A percentile compares a stretch with the other conserved stretches of the same genome.
Evolutionary conservation across 1,140 invertebrate species (phyloP).

Genomic region (Drosophila melanica): DNA sequence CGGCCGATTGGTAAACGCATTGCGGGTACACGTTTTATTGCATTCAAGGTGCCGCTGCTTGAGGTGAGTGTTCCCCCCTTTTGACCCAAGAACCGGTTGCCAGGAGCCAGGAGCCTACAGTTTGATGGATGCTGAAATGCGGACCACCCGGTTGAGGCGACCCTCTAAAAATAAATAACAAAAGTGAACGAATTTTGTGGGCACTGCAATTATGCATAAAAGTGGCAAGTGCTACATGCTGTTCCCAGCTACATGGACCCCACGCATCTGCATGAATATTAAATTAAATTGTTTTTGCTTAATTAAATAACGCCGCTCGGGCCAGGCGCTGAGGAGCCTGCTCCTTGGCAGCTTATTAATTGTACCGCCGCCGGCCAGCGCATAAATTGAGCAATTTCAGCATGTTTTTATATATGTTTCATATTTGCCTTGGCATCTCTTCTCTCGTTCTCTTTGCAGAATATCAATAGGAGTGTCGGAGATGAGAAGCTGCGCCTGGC

Average conservation of each 20-base stretch:
- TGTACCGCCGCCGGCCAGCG: slow-evolving; percentile 48
- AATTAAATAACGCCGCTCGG: slow-evolving; percentile 79
- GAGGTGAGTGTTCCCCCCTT: slow-evolving; percentile 85
- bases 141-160: slow-evolving; percentile 61
- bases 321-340: slow-evolving; percentile 14
- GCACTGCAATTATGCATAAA: slow-evolving; percentile 78
- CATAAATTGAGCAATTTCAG: slow-evolving; percentile 79
- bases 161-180: slow-evolving; percentile 76
- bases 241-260: slow-evolving; percentile 36
- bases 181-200: slow-evolving; percentile 52
- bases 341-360: slow-evolving; percentile 66
- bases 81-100: slow-evolving; percentile 53
- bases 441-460: slow-evolving; percentile 44
- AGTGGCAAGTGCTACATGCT: slow-evolving; percentile 73
- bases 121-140: slow-evolving; percentile 68
- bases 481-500: slow-evolving; percentile 55
- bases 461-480: slow-evolving; percentile 53
- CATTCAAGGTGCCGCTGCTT: slow-evolving; percentile 91
- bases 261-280: slow-evolving; percentile 73
- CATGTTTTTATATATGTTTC: slow-evolving; percentile 44
- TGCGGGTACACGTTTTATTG: slow-evolving; percentile 88
- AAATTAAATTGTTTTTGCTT: slow-evolving; percentile 84
- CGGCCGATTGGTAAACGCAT: slow-evolving; percentile 87
- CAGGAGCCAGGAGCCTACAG: slow-evolving; percentile 24
- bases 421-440: slow-evolving; percentile 29